Conservation (phyloP, 92 coral and sea anemone species). For the Parazoanthus atlanticus region DNA sequence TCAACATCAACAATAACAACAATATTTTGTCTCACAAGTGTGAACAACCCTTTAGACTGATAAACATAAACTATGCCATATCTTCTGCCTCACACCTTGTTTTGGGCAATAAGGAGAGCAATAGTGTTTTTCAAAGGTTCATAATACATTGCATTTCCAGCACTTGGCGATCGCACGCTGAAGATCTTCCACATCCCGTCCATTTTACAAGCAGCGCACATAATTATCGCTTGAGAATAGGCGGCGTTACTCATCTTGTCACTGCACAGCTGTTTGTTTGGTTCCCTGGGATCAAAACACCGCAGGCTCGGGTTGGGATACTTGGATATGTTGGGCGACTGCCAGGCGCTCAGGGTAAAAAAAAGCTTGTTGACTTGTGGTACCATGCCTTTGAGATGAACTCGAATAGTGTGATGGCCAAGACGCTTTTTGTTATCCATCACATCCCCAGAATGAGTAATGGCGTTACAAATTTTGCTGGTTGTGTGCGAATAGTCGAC, state of each 20-base stretch:
- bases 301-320: slow-evolving; percentile 84
- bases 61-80: too few relatives aligned
- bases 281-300: slow-evolving; percentile 83
- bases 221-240: slow-evolving; percentile 90
- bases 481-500: slow-evolving; percentile 50
- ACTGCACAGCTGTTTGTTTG: slow-evolving; percentile 86
- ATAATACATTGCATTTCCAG: slow-evolving; percentile 85
- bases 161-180: slow-evolving; percentile 68
- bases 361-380: slow-evolving; percentile 74
- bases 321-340: slow-evolving; percentile 86
- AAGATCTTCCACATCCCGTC: slow-evolving; percentile 87
- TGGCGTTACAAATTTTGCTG: slow-evolving; percentile 51
- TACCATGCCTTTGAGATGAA: slow-evolving; percentile 73
- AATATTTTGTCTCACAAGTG: too few relatives aligned
- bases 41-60: too few relatives aligned
- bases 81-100: slow-evolving; percentile 1
- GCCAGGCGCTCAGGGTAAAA: slow-evolving; percentile 93
- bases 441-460: slow-evolving; percentile 88
- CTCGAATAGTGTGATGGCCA: slow-evolving; percentile 88
- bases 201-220: slow-evolving; percentile 86
- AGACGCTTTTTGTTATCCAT: slow-evolving; percentile 61
- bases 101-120: slow-evolving; percentile 52
- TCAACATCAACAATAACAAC: too few relatives aligned
- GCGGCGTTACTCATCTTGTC: slow-evolving; percentile 90
- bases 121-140: slow-evolving; percentile 67